Evolutionary conservation across 2,888 invertebrate genomes (phyloP).

Genomic region (Homarus gammarus): DNA sequence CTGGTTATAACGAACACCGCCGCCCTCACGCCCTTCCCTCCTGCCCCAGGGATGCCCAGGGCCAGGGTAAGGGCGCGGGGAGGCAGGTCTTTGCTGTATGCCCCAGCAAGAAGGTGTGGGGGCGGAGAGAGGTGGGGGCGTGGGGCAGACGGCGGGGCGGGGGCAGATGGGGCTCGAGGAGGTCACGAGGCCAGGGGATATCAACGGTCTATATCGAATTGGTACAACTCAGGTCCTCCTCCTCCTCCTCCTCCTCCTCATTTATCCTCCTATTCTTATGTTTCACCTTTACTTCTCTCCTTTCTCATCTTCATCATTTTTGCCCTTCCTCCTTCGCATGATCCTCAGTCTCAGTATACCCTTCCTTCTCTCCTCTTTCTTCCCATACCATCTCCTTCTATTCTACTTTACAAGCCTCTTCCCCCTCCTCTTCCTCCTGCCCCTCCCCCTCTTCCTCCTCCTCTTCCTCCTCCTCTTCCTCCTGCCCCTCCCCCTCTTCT

Average conservation of each 20-base stretch:
- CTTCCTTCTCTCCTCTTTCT: background rate
- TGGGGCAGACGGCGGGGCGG: background rate
- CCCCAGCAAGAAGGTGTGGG: background rate
- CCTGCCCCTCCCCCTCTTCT: background rate
- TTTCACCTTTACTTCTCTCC: background rate
- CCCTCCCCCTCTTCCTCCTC: background rate
- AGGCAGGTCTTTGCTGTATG: background rate
- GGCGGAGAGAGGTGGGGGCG: background rate
- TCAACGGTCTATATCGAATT: conserved; percentile 21
- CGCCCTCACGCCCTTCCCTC: background rate
- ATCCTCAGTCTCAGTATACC: no score
- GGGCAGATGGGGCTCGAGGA: background rate
- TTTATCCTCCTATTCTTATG: background rate
- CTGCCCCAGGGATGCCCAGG: background rate
- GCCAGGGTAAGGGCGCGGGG: background rate
- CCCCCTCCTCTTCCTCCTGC: background rate
- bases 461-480: background rate
- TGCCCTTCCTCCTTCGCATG: background rate
- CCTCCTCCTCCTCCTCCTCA: background rate
- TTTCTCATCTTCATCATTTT: background rate
- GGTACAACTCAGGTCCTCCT: background rate
- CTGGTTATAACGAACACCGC: conserved; percentile 23
- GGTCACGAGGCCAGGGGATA: conserved; percentile 1
- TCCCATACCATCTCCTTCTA: background rate
- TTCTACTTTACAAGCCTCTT: background rate